These are phyloP conservation scores for Chiloscyllium punctatum DNA, from an alignment of 2,797 vertebrate species.

Conservation along the genomic window DNA sequence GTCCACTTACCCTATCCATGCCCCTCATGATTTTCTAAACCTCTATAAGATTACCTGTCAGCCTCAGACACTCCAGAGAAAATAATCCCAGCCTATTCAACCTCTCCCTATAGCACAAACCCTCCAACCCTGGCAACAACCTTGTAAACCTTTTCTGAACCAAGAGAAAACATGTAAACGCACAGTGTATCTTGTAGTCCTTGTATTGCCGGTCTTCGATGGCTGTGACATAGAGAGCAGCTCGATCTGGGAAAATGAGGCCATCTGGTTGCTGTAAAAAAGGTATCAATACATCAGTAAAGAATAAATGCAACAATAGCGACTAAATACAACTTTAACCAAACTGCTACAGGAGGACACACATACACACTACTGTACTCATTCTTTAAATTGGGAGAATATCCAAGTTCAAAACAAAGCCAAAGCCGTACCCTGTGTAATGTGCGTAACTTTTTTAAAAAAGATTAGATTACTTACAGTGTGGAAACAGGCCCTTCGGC, in stretches of 20 bases:
- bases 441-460: no score
- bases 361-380: background rate
- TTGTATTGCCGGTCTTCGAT: slow-evolving; percentile 91
- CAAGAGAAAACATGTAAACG: slow-evolving; percentile 45
- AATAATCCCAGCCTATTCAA: no score
- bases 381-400: background rate
- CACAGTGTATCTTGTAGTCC: slow-evolving; percentile 95
- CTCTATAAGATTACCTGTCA: no score
- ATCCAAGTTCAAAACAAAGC: background rate
- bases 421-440: background rate
- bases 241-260: slow-evolving; percentile 85
- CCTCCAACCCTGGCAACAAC: no score
- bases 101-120: no score
- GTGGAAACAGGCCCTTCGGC: no score
- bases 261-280: slow-evolving; percentile 74
- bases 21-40: no score
- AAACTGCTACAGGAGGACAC: background rate
- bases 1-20: no score
- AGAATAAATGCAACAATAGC: background rate
- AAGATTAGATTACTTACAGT: no score
- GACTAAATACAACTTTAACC: background rate
- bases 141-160: no score
- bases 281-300: no score
- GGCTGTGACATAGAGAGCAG: slow-evolving; percentile 82
- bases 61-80: no score